Evolutionary conservation across 1,140 invertebrate genomes (phyloP).

Genomic region (Armadillidium nasatum): DNA sequence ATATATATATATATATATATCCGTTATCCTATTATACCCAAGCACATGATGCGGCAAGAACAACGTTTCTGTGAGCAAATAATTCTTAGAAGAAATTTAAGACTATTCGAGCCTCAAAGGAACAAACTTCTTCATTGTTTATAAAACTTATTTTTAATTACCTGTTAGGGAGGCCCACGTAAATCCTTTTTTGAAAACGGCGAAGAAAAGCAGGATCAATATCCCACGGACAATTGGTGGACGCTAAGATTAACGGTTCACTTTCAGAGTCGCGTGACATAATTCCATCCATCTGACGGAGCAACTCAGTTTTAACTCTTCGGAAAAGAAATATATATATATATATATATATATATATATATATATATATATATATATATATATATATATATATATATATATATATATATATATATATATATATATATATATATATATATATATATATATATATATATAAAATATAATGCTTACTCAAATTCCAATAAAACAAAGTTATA

Average conservation of each 20-base stretch:
- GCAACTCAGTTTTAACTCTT: conserved; percentile 57
- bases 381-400: background rate
- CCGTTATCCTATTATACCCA: no score
- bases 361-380: background rate
- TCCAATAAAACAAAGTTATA: no score
- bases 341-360: background rate
- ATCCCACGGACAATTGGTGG: conserved; percentile 64
- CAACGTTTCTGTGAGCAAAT: no score
- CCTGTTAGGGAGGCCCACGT: conserved; percentile 57
- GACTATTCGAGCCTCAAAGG: no score
- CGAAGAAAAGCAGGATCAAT: conserved; percentile 59
- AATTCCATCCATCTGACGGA: conserved; percentile 54
- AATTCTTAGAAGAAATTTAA: no score
- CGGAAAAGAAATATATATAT: conserved; percentile 28
- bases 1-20: no score
- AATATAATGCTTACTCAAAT: background rate
- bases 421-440: no score
- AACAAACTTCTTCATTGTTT: no score
- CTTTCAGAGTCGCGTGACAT: background rate
- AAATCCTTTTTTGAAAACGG: conserved; percentile 59
- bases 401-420: no score
- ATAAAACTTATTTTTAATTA: background rate
- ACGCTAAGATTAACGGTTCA: conserved; percentile 53
- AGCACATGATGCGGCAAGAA: no score
- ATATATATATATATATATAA: background rate